Evolutionary conservation across 2,113 vertebrate genomes (phyloP).

Genomic region (Neoarius graeffei): DNA sequence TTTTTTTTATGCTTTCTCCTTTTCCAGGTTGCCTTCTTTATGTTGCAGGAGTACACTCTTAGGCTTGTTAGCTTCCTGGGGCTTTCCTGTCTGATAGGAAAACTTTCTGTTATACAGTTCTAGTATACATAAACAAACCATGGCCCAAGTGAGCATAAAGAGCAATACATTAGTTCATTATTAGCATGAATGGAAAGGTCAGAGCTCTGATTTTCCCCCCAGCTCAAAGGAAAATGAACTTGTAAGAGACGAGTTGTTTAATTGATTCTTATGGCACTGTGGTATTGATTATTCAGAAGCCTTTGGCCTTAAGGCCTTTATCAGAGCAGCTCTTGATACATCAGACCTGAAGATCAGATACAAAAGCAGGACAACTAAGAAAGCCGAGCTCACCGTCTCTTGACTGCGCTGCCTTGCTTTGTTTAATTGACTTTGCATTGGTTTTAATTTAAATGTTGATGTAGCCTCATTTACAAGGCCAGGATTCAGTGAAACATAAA

Average conservation of each 20-base stretch:
- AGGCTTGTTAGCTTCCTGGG: neutral
- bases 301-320: constrained; percentile 58
- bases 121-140: neutral
- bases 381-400: constrained; percentile 26
- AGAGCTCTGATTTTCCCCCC: constrained; percentile 48
- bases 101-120: neutral
- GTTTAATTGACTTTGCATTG: constrained; percentile 70
- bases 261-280: constrained; percentile 70
- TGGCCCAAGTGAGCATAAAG: neutral
- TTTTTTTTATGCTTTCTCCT: neutral
- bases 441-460: constrained; percentile 75
- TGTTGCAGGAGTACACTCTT: neutral
- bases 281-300: constrained; percentile 70
- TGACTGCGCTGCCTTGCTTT: constrained; percentile 54
- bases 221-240: constrained; percentile 62
- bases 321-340: constrained; percentile 51
- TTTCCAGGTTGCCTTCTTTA: neutral
- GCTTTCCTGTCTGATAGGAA: neutral
- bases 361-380: constrained; percentile 17
- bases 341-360: constrained; percentile 23
- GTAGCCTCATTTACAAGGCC: constrained; percentile 69
- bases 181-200: constrained; percentile 53
- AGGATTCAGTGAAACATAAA: constrained; percentile 69
- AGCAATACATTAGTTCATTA: constrained; percentile 1
- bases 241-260: constrained; percentile 62